These are phyloP conservation scores for Parapsyche elsis DNA, from an alignment of 1,140 invertebrate genomes.

Conservation along the genomic window DNA sequence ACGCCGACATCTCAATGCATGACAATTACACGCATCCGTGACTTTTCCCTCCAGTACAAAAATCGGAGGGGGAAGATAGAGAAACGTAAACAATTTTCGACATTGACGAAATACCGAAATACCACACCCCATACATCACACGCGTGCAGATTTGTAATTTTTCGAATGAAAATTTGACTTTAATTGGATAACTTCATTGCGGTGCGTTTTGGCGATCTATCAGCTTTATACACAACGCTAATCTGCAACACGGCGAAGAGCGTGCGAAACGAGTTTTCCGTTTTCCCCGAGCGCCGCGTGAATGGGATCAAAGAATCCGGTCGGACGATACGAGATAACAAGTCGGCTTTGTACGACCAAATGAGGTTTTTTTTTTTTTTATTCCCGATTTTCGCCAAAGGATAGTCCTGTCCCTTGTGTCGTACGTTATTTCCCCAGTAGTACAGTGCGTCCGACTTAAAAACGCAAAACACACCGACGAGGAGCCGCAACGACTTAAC, in stretches of 20 bases:
- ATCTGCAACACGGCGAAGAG: background rate
- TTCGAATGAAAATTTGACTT: no score
- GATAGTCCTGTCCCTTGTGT: background rate
- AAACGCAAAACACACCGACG: background rate
- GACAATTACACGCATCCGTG: constrained; percentile 43
- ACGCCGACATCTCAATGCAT: constrained; percentile 16
- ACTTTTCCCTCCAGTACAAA: background rate
- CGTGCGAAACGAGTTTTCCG: constrained; percentile 9
- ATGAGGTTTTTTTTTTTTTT: constrained; percentile 9
- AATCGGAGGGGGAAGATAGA: constrained; percentile 18
- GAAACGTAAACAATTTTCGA: constrained; percentile 32
- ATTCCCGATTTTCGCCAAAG: background rate
- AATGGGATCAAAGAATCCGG: constrained; percentile 11
- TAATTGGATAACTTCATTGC: background rate
- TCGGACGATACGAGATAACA: constrained; percentile 9
- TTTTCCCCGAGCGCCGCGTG: background rate
- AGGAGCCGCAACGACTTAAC: background rate
- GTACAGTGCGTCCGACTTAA: background rate
- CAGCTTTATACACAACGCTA: background rate
- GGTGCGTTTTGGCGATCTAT: no score
- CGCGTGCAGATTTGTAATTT: no score
- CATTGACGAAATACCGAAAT: constrained; percentile 23
- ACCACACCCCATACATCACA: no score
- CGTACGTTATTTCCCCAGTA: background rate
- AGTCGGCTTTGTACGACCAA: constrained; percentile 15